Evolutionary conservation across 1,140 invertebrate genomes (phyloP).

Genomic region (Notospermus geniculatus): DNA sequence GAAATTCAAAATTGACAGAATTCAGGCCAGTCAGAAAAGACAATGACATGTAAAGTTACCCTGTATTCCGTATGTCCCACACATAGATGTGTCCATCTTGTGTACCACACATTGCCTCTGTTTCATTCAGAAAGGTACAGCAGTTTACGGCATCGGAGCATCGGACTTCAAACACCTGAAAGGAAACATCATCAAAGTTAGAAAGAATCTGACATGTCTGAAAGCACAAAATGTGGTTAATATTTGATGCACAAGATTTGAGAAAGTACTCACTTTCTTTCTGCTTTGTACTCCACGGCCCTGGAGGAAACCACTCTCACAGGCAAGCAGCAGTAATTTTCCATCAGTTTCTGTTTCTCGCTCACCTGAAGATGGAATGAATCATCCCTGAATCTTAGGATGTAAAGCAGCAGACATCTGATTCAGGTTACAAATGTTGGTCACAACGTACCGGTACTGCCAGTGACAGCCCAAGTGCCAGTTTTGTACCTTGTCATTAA

Average conservation of each 20-base stretch:
- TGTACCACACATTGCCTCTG: slow-evolving; percentile 49
- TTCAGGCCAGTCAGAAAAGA: too few species aligned
- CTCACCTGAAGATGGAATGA: slow-evolving; percentile 52
- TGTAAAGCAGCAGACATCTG: too few species aligned
- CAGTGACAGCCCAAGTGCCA: too few species aligned
- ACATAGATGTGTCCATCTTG: slow-evolving; percentile 52
- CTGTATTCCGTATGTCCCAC: slow-evolving; percentile 50
- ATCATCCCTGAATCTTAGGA: too few species aligned
- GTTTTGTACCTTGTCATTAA: too few species aligned
- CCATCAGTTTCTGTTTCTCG: slow-evolving; percentile 66
- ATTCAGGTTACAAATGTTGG: too few species aligned
- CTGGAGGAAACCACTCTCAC: slow-evolving; percentile 64
- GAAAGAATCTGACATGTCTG: too few species aligned
- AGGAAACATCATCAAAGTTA: neutral
- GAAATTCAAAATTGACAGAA: too few species aligned
- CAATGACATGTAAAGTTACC: too few species aligned
- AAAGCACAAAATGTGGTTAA: too few species aligned
- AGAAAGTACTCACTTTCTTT: slow-evolving; percentile 49
- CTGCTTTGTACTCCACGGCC: slow-evolving; percentile 62
- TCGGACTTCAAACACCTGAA: slow-evolving; percentile 49
- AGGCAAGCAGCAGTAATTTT: slow-evolving; percentile 65
- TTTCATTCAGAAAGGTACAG: slow-evolving; percentile 49
- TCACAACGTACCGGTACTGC: too few species aligned
- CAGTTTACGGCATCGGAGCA: slow-evolving; percentile 58
- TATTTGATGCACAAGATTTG: too few species aligned